Percentiles rank a stretch among this genome's conserved stretches.
These are phyloP conservation scores for Panagrolaimus sp. DNA, from an alignment of 1,140 invertebrate genomes.

Conservation along the genomic window DNA sequence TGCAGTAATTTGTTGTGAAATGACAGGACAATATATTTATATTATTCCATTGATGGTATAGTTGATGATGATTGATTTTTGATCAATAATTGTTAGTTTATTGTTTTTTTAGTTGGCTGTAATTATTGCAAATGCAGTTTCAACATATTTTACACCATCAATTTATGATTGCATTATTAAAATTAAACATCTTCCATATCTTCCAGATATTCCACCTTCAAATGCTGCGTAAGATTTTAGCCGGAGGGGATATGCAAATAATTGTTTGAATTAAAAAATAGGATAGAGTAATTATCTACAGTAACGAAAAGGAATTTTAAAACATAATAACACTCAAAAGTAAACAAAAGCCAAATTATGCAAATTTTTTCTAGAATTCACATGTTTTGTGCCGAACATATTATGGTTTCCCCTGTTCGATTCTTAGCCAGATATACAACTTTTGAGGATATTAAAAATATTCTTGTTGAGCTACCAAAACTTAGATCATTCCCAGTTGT, in stretches of 20 bases:
- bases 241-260: not conserved
- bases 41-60: slow-evolving; percentile 83
- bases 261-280: slow-evolving; percentile 21
- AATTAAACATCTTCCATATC: slow-evolving; percentile 79
- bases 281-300: no score
- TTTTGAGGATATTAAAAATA: slow-evolving; percentile 49
- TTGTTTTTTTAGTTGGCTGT: slow-evolving; percentile 70
- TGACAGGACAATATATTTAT: slow-evolving; percentile 95
- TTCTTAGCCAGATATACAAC: slow-evolving; percentile 49
- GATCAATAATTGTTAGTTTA: slow-evolving; percentile 6
- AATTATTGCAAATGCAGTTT: slow-evolving; percentile 85
- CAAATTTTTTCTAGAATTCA: slow-evolving; percentile 45
- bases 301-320: no score
- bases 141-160: slow-evolving; percentile 83
- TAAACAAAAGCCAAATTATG: no score
- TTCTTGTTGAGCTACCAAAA: slow-evolving; percentile 49
- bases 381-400: slow-evolving; percentile 51
- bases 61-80: slow-evolving; percentile 10
- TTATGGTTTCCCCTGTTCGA: slow-evolving; percentile 52
- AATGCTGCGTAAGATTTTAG: slow-evolving; percentile 43
- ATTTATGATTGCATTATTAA: slow-evolving; percentile 97
- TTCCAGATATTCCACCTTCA: slow-evolving; percentile 58
- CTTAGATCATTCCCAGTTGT: slow-evolving; percentile 55
- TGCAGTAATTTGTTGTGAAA: slow-evolving; percentile 94
- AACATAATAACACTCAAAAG: no score